These are phyloP conservation scores for Meteorus cinctellus DNA, from an alignment of 2,888 invertebrate species.

Conservation along the genomic window DNA sequence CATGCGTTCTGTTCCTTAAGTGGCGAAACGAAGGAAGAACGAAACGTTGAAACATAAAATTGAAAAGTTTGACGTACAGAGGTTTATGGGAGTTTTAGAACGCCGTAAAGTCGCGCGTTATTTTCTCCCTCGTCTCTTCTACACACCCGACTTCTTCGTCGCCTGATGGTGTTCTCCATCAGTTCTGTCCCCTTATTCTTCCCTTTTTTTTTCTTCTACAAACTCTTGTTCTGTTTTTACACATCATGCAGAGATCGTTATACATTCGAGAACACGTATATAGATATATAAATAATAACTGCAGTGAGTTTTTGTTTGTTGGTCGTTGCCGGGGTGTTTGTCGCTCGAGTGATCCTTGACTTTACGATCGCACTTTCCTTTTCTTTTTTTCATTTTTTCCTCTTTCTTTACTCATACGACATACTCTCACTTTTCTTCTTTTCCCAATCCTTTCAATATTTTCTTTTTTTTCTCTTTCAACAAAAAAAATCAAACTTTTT, in stretches of 20 bases:
- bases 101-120: conserved; percentile 69
- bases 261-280: conserved; percentile 3
- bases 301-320: conserved; percentile 58
- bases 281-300: conserved; percentile 23
- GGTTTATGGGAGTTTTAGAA: conserved; percentile 70
- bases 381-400: conserved; percentile 34
- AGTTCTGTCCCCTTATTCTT: conserved; percentile 12
- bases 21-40: conserved; percentile 57
- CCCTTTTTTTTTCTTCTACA: neutral
- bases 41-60: conserved; percentile 67
- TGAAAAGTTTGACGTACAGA: conserved; percentile 70
- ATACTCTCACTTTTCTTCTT: conserved; percentile 4
- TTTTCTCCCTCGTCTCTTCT: conserved; percentile 65
- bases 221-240: neutral
- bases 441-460: conserved; percentile 2
- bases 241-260: conserved; percentile 5
- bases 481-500: neutral
- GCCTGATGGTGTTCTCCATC: conserved; percentile 39
- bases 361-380: conserved; percentile 47
- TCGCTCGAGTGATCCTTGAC: conserved; percentile 57
- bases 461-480: neutral
- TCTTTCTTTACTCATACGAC: conserved; percentile 28
- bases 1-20: conserved; percentile 51
- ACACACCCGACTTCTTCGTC: conserved; percentile 49
- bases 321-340: conserved; percentile 60